Evolutionary conservation across 2,797 vertebrate species (phyloP), one percentile per base, ranked within the genome.

Genomic region (Sebastes diploproa): DNA sequence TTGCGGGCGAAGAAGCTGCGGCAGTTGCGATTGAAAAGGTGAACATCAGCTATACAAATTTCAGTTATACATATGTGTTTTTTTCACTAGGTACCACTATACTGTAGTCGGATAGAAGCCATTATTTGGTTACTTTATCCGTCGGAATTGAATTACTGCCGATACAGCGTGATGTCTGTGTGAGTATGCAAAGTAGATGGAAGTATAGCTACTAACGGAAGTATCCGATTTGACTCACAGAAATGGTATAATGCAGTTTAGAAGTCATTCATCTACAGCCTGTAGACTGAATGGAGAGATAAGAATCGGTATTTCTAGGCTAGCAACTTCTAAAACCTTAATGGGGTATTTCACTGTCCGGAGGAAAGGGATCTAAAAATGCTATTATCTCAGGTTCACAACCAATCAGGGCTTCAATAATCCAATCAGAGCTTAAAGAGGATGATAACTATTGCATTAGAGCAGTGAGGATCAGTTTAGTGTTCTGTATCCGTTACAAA

Each of bases 41-140:
- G 38, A 42, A 42, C 38, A 42, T 42, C 38, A 42, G 0, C 38
- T 42, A 42, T 42, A 42, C 14, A 42, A 42, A 42, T 7, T 16
- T 42, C 0, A 42, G 38, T 42, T 42, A 42, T 42, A 42, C 0
- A 42, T 42, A 6, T 16, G 1, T 1, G 38, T 42, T 42, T 42
- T 42, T 42, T 42, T 42, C 13, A 42, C 38, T 0, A 14, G 0
- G 38, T 42, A 42, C 0, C 38, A 0, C 38, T 42, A 42, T 42
- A 42, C 38, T 42, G 38, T 42, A 42, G 38, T 42, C 38, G 38
- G 38, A 42, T 16, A 42, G 14, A 42, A 42, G 38, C 38, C 38
- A 16, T 16, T 42, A 42, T 42, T 42, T 16, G 14, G 14, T 42
- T 7, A 42, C 2, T 42, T 16, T 7, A 42, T 16, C 38, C 38